phyloP scores from a whole-genome alignment of 2,113 vertebrate genomes.

The Varanus komodoensis region DNA sequence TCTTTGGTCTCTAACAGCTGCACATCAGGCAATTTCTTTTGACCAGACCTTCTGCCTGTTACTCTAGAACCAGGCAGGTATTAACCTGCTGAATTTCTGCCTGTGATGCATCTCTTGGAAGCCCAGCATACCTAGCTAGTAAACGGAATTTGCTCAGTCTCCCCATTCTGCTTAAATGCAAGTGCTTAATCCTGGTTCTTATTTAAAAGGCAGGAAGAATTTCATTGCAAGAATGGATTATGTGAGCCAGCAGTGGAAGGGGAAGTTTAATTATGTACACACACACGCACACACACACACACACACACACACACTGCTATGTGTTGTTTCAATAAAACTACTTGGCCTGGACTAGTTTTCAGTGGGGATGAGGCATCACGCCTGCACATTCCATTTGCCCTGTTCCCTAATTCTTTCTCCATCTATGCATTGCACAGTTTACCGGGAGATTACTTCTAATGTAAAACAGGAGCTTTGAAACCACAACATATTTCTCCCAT shows the following conservation, averaged over 20 bases:
- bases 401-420: no score
- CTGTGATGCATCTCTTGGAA: background rate
- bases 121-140: background rate
- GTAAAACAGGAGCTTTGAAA: background rate
- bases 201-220: background rate
- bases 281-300: no score
- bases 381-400: no score
- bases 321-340: no score
- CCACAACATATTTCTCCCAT: background rate
- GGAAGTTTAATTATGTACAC: no score
- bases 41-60: background rate
- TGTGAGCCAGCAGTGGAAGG: no score
- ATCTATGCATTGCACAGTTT: no score
- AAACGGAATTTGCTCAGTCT: background rate
- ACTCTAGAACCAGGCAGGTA: background rate
- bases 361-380: no score
- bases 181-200: background rate
- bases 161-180: background rate
- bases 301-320: no score
- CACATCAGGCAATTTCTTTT: background rate
- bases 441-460: no score
- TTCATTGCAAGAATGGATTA: no score
- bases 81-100: background rate
- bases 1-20: background rate
- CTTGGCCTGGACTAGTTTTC: no score